phyloP scores from a whole-genome alignment of 1,140 invertebrate genomes.

The Drosophila willistoni region DNA sequence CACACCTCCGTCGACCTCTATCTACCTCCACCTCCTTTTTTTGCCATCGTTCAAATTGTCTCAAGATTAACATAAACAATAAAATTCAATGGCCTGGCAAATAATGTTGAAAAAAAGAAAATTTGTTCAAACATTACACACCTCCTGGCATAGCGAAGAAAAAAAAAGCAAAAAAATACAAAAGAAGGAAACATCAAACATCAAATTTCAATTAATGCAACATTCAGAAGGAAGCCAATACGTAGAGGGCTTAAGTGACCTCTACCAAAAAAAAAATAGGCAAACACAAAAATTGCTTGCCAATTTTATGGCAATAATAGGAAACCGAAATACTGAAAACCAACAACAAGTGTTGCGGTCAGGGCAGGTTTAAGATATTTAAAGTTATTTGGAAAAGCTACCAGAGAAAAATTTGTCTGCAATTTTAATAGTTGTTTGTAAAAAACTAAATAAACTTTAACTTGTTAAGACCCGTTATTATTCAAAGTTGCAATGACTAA shows the following conservation, averaged over 20 bases:
- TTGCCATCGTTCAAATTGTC: constrained; percentile 55
- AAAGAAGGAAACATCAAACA: constrained; percentile 33
- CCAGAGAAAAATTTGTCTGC: constrained; percentile 33
- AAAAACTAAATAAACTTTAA: constrained; percentile 17
- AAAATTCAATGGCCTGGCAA: constrained; percentile 12
- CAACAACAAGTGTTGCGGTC: constrained; percentile 57
- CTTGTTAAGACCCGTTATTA: too few species aligned
- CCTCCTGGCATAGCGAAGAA: neutral
- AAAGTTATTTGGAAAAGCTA: neutral
- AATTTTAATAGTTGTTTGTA: too few species aligned
- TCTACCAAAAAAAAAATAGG: constrained; percentile 17
- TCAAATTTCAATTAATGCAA: constrained; percentile 74
- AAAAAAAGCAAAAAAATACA: constrained; percentile 12
- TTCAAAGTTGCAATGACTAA: too few species aligned
- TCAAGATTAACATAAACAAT: constrained; percentile 46
- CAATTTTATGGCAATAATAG: constrained; percentile 7
- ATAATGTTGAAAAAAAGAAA: constrained; percentile 1
- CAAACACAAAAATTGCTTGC: neutral
- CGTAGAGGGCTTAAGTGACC: constrained; percentile 48
- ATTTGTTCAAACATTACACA: constrained; percentile 30
- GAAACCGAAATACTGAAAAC: neutral
- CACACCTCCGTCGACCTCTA: neutral
- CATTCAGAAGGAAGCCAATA: constrained; percentile 52
- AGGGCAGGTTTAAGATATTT: constrained; percentile 9
- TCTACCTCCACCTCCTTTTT: neutral